Evolutionary conservation across 2,888 invertebrate species (phyloP).

Genomic region (Trichogramma dendrolimi): DNA sequence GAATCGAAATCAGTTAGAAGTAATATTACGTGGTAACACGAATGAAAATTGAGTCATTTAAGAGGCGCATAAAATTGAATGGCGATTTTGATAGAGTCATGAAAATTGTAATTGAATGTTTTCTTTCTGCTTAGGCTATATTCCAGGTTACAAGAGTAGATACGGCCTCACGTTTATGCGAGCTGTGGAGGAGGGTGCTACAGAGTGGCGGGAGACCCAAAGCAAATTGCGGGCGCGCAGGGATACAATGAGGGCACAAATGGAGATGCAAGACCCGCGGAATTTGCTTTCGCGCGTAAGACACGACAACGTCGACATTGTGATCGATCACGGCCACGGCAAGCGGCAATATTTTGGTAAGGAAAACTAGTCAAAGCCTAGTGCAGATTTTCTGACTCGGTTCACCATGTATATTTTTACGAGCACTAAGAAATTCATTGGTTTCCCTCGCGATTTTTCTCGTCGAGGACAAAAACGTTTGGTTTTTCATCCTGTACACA

Average conservation of each 20-base stretch:
- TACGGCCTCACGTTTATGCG: constrained; percentile 55
- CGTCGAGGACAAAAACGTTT: no score
- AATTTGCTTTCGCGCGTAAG: constrained; percentile 42
- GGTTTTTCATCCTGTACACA: no score
- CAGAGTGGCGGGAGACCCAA: constrained; percentile 56
- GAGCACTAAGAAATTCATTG: no score
- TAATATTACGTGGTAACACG: no score
- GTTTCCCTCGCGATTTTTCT: no score
- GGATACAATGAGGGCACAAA: constrained; percentile 41
- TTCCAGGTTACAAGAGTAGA: constrained; percentile 66
- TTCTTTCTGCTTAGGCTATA: constrained; percentile 53
- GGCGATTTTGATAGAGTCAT: no score
- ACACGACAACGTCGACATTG: constrained; percentile 39
- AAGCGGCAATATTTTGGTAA: constrained; percentile 41
- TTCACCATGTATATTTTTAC: no score
- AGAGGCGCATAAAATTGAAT: no score
- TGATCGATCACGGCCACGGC: constrained; percentile 40
- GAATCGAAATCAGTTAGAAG: no score
- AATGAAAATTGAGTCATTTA: no score
- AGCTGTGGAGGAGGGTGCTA: constrained; percentile 55
- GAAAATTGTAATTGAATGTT: no score
- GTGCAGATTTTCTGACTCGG: not conserved
- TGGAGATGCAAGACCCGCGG: constrained; percentile 39
- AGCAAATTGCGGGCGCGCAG: constrained; percentile 40
- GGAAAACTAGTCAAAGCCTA: not conserved